phyloP scores from a whole-genome alignment of 2,113 vertebrate genomes.

The Ancistrus triradiatus region DNA sequence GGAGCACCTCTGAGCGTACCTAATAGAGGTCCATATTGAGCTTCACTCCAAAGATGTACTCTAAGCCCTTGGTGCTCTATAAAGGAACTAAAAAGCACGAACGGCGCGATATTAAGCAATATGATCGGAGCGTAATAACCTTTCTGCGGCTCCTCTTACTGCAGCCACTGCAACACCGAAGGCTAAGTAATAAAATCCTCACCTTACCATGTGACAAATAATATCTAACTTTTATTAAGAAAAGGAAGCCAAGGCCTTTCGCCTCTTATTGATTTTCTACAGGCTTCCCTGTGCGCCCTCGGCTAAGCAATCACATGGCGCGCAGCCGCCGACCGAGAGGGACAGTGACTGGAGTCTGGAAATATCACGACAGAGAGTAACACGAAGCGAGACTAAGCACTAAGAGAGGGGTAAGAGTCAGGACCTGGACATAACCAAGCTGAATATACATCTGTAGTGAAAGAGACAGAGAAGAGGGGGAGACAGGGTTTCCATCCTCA shows the following conservation, averaged over 20 bases:
- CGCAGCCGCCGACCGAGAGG: conserved; percentile 69
- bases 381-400: conserved; percentile 52
- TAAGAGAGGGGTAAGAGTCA: conserved; percentile 61
- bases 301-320: conserved; percentile 83
- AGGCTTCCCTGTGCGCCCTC: conserved; percentile 79
- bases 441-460: conserved; percentile 59
- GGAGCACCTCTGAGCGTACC: conserved; percentile 4
- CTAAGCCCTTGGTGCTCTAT: conserved; percentile 32
- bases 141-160: conserved; percentile 79
- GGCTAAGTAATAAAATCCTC: conserved; percentile 89
- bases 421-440: conserved; percentile 64
- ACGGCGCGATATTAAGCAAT: conserved; percentile 78
- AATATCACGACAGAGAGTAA: conserved; percentile 69
- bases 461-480: conserved; percentile 17
- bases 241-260: conserved; percentile 83
- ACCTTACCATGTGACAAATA: conserved; percentile 87
- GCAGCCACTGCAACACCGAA: conserved; percentile 83
- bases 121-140: conserved; percentile 84
- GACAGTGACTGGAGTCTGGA: conserved; percentile 75
- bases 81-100: conserved; percentile 34
- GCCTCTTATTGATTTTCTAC: conserved; percentile 90
- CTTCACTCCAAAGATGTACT: conserved; percentile 26
- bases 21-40: conserved; percentile 31
- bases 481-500: conserved; percentile 9
- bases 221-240: conserved; percentile 93